Base-by-base conservation (phyloP, 2,797 vertebrate species). In the Parauchenoglanis punctatus region DNA sequence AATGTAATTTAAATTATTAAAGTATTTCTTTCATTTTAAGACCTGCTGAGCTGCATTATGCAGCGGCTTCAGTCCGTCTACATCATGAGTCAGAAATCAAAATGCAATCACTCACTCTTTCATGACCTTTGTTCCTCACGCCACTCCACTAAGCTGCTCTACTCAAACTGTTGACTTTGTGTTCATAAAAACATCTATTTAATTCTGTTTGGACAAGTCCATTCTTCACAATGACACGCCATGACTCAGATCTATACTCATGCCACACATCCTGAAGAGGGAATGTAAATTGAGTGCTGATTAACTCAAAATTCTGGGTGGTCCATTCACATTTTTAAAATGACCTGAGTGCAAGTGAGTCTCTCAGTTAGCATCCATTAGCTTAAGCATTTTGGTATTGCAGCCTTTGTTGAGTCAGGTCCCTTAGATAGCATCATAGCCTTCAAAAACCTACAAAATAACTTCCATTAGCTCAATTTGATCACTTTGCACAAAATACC, bases 181-280 rank as follows among this genome's bases (percentile, higher is more conserved):
- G 31, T 77, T 87, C 31, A 84, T 68, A 67, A 87, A 17, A 58
- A 77, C 86, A 87, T 87, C 81, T 58, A 75, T 84, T 87, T 59
- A 46, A 68, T 23, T 6, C 81, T 84, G 81, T 87, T 77, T 84
- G 81, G 28, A 77, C 68, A 61, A 31, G 35, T 52, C 35, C n/a
- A 65, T 77, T 23, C 58, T 67, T 28, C 40, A 84, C 28, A 44
- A 28, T 56, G 25, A 59, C 52, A n/a, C 40, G 6, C 13, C 56
- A 70, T 63, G 58, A 67, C 23, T 59, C 49, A 20, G 46, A 46
- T 31, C 20, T 61, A 18, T 8, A 52, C 18, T 3, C 80, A 65
- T 78, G 65, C 44, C 44, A 17, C 56, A 75, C 13, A 35, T 72
- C 25, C n/a, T 61, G 40, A 59, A 70, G 65, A 52, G 1, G 15